Evolutionary conservation across 2,888 invertebrate species (phyloP).

Genomic region (Eudasyphora cyanicolor): DNA sequence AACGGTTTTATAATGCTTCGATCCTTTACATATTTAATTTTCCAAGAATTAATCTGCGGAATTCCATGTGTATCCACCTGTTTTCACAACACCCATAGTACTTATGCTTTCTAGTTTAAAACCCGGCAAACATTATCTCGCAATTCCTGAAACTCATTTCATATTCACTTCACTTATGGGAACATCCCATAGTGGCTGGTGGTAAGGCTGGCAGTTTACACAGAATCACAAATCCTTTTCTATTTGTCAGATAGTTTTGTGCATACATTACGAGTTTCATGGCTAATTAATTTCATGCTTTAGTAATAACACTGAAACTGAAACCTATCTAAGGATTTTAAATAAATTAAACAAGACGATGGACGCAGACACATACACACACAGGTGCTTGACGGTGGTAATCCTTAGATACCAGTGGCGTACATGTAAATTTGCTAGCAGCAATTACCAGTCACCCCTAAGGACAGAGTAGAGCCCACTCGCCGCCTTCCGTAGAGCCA

Average conservation of each 20-base stretch:
- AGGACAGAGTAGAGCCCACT: not conserved
- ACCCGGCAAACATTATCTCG: not conserved
- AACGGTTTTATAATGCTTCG: too few relatives aligned
- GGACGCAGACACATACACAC: slow-evolving; percentile 14
- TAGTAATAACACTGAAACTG: slow-evolving; percentile 33
- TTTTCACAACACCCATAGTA: not conserved
- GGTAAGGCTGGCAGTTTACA: not conserved
- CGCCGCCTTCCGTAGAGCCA: not conserved
- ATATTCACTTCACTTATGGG: not conserved
- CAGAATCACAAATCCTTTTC: not conserved
- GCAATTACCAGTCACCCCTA: slow-evolving; percentile 44
- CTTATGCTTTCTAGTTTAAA: too few relatives aligned
- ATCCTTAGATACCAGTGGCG: not conserved
- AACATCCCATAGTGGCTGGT: not conserved
- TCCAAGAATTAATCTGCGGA: too few relatives aligned
- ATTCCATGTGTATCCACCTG: not conserved
- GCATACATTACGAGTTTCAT: slow-evolving; percentile 21
- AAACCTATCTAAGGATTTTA: slow-evolving; percentile 46
- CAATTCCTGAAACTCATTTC: not conserved
- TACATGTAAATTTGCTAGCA: slow-evolving; percentile 54
- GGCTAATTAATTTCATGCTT: slow-evolving; percentile 35
- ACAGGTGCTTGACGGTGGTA: slow-evolving; percentile 39
- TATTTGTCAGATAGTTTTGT: not conserved
- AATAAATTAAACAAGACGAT: slow-evolving; percentile 51
- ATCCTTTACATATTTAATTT: too few relatives aligned